A percentile compares a stretch with the other conserved stretches of the same genome.
These are phyloP conservation scores for Nephrocerus scutellatus DNA, from an alignment of 2,888 invertebrate species.

Conservation along the genomic window DNA sequence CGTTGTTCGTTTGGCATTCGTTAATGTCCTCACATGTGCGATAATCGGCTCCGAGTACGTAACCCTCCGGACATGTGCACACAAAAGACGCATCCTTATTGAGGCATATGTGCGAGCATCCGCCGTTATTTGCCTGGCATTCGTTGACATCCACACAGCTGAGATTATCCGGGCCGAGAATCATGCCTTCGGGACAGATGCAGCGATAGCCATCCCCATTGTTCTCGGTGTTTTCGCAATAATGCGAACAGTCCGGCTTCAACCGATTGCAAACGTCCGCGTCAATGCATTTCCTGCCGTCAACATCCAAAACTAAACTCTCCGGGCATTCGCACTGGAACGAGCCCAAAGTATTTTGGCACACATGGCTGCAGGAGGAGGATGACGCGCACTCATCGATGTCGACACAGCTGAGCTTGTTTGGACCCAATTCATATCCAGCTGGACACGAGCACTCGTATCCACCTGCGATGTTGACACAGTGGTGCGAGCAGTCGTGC, in stretches of 20 bases:
- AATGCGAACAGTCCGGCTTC: constrained; percentile 50
- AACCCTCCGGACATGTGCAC: constrained; percentile 50
- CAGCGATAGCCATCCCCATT: constrained; percentile 51
- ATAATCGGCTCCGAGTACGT: constrained; percentile 41
- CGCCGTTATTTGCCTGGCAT: constrained; percentile 44
- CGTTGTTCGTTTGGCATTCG: constrained; percentile 48
- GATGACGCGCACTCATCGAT: constrained; percentile 36
- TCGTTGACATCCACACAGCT: constrained; percentile 49
- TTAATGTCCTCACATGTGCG: constrained; percentile 50
- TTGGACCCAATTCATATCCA: constrained; percentile 46
- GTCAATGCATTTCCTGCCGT: constrained; percentile 45
- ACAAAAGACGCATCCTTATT: constrained; percentile 19
- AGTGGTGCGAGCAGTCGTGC: constrained; percentile 50
- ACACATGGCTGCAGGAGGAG: constrained; percentile 36
- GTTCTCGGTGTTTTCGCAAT: constrained; percentile 54
- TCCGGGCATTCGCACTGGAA: constrained; percentile 52
- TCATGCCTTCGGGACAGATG: constrained; percentile 47
- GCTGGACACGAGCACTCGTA: constrained; percentile 53
- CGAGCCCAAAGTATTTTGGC: constrained; percentile 49
- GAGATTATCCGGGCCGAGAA: constrained; percentile 42
- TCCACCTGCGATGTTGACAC: constrained; percentile 52
- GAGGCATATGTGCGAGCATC: constrained; percentile 49
- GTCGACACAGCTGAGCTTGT: constrained; percentile 37
- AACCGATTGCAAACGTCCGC: constrained; percentile 32
- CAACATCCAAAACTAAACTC: constrained; percentile 35